Base-by-base conservation (phyloP, 1,140 invertebrate species). In the Carcinoscorpius rotundicauda region DNA sequence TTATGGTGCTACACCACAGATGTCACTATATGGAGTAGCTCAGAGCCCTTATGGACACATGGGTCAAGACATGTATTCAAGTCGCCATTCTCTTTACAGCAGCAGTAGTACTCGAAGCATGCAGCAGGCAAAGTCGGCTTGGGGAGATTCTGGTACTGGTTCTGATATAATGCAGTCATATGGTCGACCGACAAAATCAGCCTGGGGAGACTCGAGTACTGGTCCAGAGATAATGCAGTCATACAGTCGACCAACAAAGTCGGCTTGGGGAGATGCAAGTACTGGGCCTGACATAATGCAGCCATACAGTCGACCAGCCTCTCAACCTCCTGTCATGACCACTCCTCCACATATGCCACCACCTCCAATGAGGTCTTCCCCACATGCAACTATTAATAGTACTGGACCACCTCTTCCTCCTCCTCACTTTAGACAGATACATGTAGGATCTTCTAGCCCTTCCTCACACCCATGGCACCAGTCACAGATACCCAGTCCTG, bases 401-500 rank as follows among this genome's bases (percentile, higher is more conserved):
- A 61, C 57, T 4, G 57, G 50, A 3, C 64, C 10, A 63, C 61
- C 10, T 61, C 58, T 53, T 60, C 62, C 55, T 59, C 66, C 51
- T 60, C 66, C 58, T 4, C 64, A 66, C 51, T 70, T 68, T 52
- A 51, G 69, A 4, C 66, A 66, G 10, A 63, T 70, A n/a, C 67
- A 68, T 11, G 62, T 69, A 6, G 61, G 63, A 4, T 62, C 66
- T 5, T 61, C 67, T 6, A 62, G 58, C 29, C 68, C 65, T 52
- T 67, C 68, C 6, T 63, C 67, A 0, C 71, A 70, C 11, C 59
- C 67, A 4, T 70, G 69, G 71, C 60, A 68, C n/a, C 69, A 71
- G 50, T 66, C 66, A 8, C 70, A 71, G 59, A 67, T 69, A 6
- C 66, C 68, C 5, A 71, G 70, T 52, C 69, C 71, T 29, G 61